Evolutionary conservation across 2,113 vertebrate genomes (phyloP), one percentile per base, ranked within the genome.

Genomic region (Synchiropus splendidus): DNA sequence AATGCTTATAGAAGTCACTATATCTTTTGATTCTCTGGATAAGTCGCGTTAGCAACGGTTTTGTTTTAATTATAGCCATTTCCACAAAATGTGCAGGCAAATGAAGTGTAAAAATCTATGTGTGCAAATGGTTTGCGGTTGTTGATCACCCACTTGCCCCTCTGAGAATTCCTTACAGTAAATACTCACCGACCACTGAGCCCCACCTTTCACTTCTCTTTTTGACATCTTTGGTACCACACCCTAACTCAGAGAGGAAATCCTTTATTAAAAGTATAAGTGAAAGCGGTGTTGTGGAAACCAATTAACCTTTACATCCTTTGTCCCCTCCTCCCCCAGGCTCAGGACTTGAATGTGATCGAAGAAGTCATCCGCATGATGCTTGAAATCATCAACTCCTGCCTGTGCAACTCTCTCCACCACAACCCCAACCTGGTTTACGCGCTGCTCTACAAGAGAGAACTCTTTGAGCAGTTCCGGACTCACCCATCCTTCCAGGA

Each of bases 291-390:
- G 51, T 70, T 58, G 47, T 74, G 63, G 68, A 74, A 78, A 70
- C 61, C 66, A 73, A 71, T 81, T 81, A 77, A 81, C 75, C 73
- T 78, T 77, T 71, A 32, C 64, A 64, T 78, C 64, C 48, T 35
- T 35, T 17, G 15, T 32, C 31, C 31, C 56, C 59, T 42, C 53
- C 48, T 48, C 45, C 73, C 70, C 38, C 75, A 99, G 95, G 94
- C 93, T 0, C 95, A 99, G 70, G 95, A 99, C 67, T 79, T 99
- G 52, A 97, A 84, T 30, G 94, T 99, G 76, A 97, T 99, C 0
- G 94, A 99, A 71, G 95, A 99, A 61, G 95, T 99, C 74, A 99
- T 99, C 79, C 85, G 95, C 27, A 99, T 99, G 95, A 92, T 99
- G 90, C 48, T 99, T 60, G 95, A 99, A 81, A 98, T 99, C 66